Evolutionary conservation across 2,888 invertebrate genomes (phyloP).

Genomic region (Chirona hameri): DNA sequence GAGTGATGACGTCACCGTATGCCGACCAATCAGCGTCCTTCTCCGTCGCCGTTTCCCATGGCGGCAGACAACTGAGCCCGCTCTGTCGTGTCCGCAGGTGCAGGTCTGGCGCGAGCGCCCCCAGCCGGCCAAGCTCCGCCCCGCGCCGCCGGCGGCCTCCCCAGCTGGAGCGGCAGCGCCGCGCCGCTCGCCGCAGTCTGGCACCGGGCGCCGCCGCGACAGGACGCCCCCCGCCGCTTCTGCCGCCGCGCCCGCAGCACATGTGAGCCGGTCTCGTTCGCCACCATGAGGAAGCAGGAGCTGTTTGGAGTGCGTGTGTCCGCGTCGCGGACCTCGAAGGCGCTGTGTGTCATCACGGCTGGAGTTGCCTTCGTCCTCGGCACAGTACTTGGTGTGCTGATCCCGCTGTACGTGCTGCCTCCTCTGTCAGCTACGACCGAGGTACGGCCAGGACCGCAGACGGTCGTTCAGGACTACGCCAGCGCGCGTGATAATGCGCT

Average conservation of each 20-base stretch:
- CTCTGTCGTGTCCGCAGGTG: not conserved
- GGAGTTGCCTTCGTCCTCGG: conserved; percentile 37
- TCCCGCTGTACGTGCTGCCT: conserved; percentile 37
- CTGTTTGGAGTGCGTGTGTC: conserved; percentile 33
- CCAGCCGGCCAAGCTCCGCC: conserved; percentile 4
- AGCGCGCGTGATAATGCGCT: conserved; percentile 33
- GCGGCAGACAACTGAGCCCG: not conserved
- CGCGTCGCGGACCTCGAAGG: conserved; percentile 35
- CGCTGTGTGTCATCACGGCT: conserved; percentile 36
- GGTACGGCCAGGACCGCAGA: not conserved
- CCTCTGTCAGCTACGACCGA: conserved; percentile 3
- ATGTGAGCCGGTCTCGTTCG: not conserved
- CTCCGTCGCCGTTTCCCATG: not conserved
- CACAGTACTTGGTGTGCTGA: conserved; percentile 36
- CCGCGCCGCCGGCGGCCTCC: not conserved
- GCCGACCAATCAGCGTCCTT: not conserved
- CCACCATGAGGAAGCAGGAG: conserved; percentile 33
- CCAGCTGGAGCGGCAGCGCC: not conserved
- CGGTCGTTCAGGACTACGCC: not conserved
- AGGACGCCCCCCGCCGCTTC: not conserved
- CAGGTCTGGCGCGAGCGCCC: not conserved
- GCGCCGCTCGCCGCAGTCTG: not conserved
- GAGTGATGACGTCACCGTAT: not conserved
- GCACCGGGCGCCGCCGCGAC: not conserved
- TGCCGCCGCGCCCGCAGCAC: not conserved